A percentile compares a stretch with the other conserved stretches of the same genome.
phyloP scores from a whole-genome alignment of 2,797 vertebrate genomes.

The Eulemur rubriventer region DNA sequence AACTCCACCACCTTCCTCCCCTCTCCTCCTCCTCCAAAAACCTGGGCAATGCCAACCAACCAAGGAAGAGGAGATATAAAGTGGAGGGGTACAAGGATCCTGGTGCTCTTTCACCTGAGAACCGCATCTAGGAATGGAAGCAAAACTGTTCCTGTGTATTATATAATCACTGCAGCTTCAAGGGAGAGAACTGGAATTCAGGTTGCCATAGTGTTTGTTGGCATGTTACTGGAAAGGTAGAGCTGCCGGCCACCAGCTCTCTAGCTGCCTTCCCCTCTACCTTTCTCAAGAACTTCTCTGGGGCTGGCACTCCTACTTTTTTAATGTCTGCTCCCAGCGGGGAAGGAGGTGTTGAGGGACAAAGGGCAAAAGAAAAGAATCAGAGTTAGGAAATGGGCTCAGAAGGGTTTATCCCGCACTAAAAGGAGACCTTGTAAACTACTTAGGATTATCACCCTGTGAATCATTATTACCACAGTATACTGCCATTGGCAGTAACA shows the following conservation, averaged over 20 bases:
- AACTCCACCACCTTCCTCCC: background rate
- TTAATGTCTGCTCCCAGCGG: background rate
- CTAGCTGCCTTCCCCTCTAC: conserved; percentile 58
- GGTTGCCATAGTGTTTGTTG: conserved; percentile 86
- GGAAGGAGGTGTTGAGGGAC: background rate
- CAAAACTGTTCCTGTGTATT: conserved; percentile 85
- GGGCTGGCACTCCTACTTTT: conserved; percentile 36
- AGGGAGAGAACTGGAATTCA: conserved; percentile 81
- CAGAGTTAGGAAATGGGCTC: background rate
- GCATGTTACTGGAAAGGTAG: conserved; percentile 84
- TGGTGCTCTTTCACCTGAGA: conserved; percentile 81
- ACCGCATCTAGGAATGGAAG: conserved; percentile 77
- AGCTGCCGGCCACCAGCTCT: conserved; percentile 77
- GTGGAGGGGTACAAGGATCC: background rate
- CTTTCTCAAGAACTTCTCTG: conserved; percentile 48
- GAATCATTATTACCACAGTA: background rate
- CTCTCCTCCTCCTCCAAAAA: background rate
- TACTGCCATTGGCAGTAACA: background rate
- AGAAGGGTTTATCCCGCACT: background rate
- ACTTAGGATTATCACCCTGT: background rate
- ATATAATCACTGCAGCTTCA: conserved; percentile 89
- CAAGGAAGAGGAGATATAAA: background rate
- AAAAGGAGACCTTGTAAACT: background rate
- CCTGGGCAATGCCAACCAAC: background rate
- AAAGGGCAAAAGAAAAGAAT: background rate